A percentile compares a stretch with the other conserved stretches of the same genome.
Evolutionary conservation across 2,113 vertebrate genomes (phyloP).

Genomic region (Cepphus grylle): DNA sequence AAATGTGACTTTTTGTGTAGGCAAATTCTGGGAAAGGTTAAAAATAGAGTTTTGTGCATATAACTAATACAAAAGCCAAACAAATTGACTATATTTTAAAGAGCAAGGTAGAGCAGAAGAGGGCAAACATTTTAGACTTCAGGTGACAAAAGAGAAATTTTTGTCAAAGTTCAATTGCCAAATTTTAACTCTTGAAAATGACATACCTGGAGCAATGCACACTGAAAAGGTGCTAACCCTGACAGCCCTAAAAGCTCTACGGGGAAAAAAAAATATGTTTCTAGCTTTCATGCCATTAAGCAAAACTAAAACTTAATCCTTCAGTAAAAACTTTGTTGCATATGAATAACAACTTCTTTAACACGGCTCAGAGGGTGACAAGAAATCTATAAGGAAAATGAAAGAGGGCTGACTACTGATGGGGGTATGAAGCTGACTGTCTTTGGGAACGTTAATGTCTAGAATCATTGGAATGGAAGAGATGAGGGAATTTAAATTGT

Average conservation of each 20-base stretch:
- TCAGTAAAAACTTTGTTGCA: not conserved
- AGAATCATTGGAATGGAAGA: not conserved
- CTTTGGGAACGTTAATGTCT: not conserved
- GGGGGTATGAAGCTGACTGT: not conserved
- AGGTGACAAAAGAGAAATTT: not conserved
- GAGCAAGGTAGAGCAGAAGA: not conserved
- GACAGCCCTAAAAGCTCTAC: not conserved
- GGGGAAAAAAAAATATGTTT: fast-evolving
- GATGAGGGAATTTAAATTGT: not conserved
- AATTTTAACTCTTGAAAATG: not conserved
- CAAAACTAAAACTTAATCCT: not conserved
- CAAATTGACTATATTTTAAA: not conserved
- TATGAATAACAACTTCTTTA: not conserved
- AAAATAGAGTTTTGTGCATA: not conserved
- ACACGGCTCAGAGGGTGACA: not conserved
- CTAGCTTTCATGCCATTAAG: not conserved
- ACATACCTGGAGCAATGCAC: not conserved
- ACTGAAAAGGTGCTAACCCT: not conserved
- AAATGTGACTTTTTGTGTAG: not conserved
- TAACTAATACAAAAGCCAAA: not conserved
- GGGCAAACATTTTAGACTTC: not conserved
- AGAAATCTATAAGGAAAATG: not conserved
- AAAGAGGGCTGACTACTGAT: not conserved
- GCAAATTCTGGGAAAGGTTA: not conserved
- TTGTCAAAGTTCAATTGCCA: not conserved